Conservation (phyloP, 2,113 vertebrate species). For the Tetrax tetrax region DNA sequence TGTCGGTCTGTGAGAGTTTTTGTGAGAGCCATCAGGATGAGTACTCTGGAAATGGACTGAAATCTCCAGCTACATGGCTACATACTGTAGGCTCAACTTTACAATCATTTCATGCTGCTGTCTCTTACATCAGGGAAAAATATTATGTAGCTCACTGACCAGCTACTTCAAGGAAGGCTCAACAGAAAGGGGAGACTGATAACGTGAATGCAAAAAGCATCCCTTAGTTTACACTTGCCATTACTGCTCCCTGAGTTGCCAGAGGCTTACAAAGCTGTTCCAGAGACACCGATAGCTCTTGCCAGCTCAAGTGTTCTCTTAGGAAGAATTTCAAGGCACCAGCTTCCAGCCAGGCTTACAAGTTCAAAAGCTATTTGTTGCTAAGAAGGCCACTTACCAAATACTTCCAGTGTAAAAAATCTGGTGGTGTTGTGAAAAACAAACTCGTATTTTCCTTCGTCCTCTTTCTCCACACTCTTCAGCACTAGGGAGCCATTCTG, state of each 20-base stretch:
- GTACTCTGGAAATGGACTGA: not conserved
- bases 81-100: not conserved
- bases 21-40: not conserved
- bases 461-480: conserved; percentile 3
- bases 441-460: conserved; percentile 26
- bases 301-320: not conserved
- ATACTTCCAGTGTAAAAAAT: conserved; percentile 6
- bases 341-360: not conserved
- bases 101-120: not conserved
- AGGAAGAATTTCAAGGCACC: not conserved
- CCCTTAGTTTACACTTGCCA: not conserved
- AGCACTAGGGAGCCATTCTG: conserved; percentile 33
- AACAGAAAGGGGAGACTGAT: not conserved
- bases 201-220: fast-evolving
- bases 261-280: not conserved
- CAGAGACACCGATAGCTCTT: not conserved
- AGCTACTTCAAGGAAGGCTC: not conserved
- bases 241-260: not conserved
- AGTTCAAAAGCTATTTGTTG: not conserved
- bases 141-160: fast-evolving
- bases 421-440: not conserved
- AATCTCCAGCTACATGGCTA: not conserved
- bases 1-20: not conserved
- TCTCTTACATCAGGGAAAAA: not conserved
- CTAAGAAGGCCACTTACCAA: conserved; percentile 55